A percentile compares a stretch with the other conserved stretches of the same genome.
phyloP scores from a whole-genome alignment of 2,888 invertebrate genomes.

The Oeneis ivallda region DNA sequence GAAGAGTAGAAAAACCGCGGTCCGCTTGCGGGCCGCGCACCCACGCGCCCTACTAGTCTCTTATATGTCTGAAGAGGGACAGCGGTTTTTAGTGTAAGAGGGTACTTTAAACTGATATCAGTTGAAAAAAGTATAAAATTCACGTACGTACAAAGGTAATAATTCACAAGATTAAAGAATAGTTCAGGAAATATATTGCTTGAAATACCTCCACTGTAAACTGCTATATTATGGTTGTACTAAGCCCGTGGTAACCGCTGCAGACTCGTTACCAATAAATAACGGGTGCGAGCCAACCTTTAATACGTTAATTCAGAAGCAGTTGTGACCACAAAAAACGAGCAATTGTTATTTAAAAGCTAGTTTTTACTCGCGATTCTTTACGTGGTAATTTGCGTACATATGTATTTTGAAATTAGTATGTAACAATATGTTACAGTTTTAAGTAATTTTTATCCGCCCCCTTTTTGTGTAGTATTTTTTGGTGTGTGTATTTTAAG shows the following conservation, averaged over 20 bases:
- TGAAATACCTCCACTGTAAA: constrained; percentile 8
- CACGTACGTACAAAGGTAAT: not conserved
- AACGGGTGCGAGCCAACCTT: constrained; percentile 20
- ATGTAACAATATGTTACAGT: no score
- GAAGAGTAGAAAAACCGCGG: no score
- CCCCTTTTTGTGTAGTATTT: no score
- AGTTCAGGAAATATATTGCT: constrained; percentile 5
- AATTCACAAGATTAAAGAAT: constrained; percentile 2
- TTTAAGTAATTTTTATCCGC: no score
- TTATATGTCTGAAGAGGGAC: no score
- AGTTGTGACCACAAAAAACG: constrained; percentile 16
- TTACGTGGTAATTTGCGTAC: not conserved
- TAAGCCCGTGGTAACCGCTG: constrained; percentile 12
- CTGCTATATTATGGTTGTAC: constrained; percentile 13
- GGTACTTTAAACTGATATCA: not conserved
- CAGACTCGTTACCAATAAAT: constrained; percentile 21
- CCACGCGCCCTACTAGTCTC: no score
- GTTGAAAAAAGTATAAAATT: not conserved
- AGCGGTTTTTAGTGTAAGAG: not conserved
- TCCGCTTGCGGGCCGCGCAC: no score
- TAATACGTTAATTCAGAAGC: constrained; percentile 26
- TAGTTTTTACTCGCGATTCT: not conserved
- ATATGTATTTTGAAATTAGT: no score
- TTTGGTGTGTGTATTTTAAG: no score
- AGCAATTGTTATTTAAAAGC: constrained; percentile 34